Percentiles rank a stretch among this genome's conserved stretches.
phyloP scores from a whole-genome alignment of 2,113 vertebrate genomes.

The Rhynchopsitta pachyrhyncha region DNA sequence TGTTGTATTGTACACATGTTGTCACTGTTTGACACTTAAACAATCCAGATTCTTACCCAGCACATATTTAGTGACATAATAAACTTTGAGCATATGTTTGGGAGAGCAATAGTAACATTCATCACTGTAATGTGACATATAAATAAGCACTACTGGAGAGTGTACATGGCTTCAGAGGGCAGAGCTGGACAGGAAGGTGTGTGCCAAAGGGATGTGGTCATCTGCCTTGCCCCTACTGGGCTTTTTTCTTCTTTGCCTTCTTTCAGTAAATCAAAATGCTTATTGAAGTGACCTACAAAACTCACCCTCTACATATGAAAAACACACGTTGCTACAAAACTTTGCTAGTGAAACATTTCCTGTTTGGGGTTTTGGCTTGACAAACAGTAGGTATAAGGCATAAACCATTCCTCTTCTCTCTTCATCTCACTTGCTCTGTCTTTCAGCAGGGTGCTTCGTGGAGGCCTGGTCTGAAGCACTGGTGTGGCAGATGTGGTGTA shows the following conservation, averaged over 20 bases:
- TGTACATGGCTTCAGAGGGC: constrained; percentile 25
- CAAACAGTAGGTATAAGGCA: neutral
- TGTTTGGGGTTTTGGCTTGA: neutral
- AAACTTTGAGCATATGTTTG: constrained; percentile 72
- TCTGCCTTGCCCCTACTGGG: neutral
- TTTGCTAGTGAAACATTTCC: neutral
- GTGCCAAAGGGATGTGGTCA: neutral
- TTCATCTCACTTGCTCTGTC: neutral
- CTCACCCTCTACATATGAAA: neutral
- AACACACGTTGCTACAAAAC: neutral
- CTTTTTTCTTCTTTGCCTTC: neutral
- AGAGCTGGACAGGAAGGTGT: constrained; percentile 46
- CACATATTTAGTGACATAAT: constrained; percentile 73
- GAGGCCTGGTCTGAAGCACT: neutral
- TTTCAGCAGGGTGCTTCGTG: neutral
- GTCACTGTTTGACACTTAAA: constrained; percentile 77
- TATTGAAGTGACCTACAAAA: neutral
- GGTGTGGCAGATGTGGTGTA: neutral
- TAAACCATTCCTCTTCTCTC: neutral
- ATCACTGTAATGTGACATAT: constrained; percentile 50
- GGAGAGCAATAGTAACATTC: constrained; percentile 54
- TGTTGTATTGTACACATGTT: constrained; percentile 76
- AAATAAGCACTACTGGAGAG: constrained; percentile 32
- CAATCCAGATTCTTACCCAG: constrained; percentile 74
- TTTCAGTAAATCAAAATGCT: neutral